phyloP scores from a whole-genome alignment of 1,140 invertebrate genomes.

The Drosophila seguyi region DNA sequence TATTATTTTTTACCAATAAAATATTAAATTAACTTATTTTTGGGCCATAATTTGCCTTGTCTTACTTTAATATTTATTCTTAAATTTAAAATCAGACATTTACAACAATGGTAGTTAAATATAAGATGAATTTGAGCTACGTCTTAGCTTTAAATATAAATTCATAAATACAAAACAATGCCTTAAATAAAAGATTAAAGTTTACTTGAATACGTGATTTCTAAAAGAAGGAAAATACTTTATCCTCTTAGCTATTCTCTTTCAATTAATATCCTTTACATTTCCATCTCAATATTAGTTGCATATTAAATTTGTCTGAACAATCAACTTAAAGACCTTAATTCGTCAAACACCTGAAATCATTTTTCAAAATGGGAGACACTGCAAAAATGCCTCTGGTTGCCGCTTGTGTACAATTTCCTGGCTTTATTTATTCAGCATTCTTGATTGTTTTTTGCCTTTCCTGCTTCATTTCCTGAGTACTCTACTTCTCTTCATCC shows the following conservation, averaged over 20 bases:
- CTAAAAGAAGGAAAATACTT: no score
- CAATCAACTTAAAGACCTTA: constrained; percentile 3
- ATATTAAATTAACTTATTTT: background rate
- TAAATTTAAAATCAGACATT: no score
- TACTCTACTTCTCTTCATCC: background rate
- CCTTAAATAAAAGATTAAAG: no score
- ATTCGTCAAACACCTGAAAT: constrained; percentile 17
- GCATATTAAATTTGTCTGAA: background rate
- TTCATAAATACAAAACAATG: background rate
- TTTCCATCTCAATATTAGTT: constrained; percentile 2
- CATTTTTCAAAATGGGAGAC: constrained; percentile 14
- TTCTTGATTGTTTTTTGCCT: constrained; percentile 51
- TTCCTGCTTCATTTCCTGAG: constrained; percentile 45
- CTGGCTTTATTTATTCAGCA: constrained; percentile 34
- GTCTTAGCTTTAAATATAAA: background rate
- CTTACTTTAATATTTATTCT: no score
- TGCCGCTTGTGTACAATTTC: constrained; percentile 25
- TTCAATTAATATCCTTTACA: background rate
- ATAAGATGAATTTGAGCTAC: no score
- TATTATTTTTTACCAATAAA: no score
- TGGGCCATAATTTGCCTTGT: background rate
- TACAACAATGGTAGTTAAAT: background rate
- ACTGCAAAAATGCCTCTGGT: constrained; percentile 15
- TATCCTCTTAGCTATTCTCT: no score
- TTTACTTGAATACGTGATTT: background rate